Percentiles rank a stretch among this genome's conserved stretches.
Conservation (phyloP, 2,113 vertebrate species). For the Ciconia maguari region DNA sequence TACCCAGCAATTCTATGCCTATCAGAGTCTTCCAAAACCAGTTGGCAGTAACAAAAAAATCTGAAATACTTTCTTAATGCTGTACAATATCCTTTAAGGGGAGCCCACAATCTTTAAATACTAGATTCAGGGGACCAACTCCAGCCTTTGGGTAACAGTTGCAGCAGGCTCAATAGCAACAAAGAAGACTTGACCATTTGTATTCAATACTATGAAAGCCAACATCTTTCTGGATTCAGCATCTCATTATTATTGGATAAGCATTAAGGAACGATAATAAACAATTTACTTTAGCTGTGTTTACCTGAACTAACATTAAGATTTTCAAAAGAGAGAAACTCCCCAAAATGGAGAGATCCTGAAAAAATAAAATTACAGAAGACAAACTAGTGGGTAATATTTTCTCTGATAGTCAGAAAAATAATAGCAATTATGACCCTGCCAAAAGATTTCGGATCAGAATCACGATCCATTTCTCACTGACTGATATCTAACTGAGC, state of each 20-base stretch:
- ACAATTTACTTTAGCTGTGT: neutral
- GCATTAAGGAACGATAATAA: neutral
- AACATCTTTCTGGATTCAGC: neutral
- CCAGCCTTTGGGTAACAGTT: neutral
- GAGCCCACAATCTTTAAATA: neutral
- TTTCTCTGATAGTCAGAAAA: neutral
- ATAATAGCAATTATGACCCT: neutral
- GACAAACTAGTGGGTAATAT: neutral
- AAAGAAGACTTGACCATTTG: neutral
- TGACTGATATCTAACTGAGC: neutral
- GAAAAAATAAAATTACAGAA: neutral
- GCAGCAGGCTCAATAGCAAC: neutral
- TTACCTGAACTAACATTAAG: neutral
- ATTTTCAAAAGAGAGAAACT: neutral
- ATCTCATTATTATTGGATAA: neutral
- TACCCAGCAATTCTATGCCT: conserved; percentile 33
- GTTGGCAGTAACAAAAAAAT: neutral
- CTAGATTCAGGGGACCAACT: neutral
- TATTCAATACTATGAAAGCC: neutral
- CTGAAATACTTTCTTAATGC: conserved; percentile 17
- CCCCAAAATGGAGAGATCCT: neutral
- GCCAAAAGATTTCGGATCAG: neutral
- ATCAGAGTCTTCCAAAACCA: conserved; percentile 24
- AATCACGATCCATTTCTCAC: neutral
- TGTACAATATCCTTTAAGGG: neutral